Base-by-base conservation (phyloP, 2,797 vertebrate genomes). In the Morelia viridis region DNA sequence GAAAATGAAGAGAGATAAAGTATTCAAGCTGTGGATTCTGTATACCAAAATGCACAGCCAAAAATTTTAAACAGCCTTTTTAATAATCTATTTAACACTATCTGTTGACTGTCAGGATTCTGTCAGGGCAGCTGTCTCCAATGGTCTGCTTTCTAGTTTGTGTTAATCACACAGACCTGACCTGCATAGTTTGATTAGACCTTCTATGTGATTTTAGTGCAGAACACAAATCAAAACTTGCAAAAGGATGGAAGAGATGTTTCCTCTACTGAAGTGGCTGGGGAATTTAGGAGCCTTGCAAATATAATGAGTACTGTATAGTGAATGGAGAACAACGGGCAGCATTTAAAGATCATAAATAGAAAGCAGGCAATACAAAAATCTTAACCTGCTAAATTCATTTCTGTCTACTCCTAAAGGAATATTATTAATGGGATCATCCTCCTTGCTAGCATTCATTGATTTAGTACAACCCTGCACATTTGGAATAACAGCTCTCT, bases 21-120 rank as follows among this genome's bases (percentile, higher is more conserved):
- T n/a, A 91, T 41, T 13, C 68, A 76, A 91, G 85, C 68, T 31
- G 85, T 87, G 60, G 17, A 60, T 35, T 92, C 26, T 1, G 83
- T 58, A 83, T 89, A 80, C 83, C 92, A 93, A 89, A 91, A 91
- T 56, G 71, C 28, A 24, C 61, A 57, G 7, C 84, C 83, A 68
- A 84, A 4, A n/a, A 17, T 15, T 22, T 7, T 19, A 93, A 94
- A 91, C 53, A 28, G 2, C 35, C 10, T 87, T 68, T 71, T 19
- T 7, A 76, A 68, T 35, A 35, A 60, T 60, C n/a, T 17, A 60
- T 41, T 5, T 57, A 87, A 94, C 9, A 84, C 64, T 86, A 94
- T 53, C 24, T 84, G 91, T 13, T 87, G 57, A 53, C 57, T 31
- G 56, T 35, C 53, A 53, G 3, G 9, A 80, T 46, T 80, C 35